Conservation (phyloP, 2,113 vertebrate species). For the Xenotilapia leptura region DNA sequence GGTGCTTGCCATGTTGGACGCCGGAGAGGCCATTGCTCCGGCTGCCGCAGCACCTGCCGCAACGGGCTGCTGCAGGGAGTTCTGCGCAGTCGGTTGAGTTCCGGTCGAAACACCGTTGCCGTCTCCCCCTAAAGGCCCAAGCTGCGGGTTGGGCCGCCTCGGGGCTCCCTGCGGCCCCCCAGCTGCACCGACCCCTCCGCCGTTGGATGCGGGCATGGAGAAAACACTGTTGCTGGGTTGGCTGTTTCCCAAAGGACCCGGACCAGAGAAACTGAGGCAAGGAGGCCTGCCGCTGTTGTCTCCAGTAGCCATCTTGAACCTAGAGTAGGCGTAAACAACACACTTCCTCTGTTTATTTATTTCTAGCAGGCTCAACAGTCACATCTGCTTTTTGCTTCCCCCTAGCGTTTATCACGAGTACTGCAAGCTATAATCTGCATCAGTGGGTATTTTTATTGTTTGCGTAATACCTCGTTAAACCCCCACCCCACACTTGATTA, state of each 20-base stretch:
- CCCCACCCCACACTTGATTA: not conserved
- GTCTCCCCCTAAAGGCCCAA: conserved; percentile 71
- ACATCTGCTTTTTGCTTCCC: not conserved
- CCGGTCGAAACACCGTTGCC: conserved; percentile 63
- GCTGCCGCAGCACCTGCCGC: conserved; percentile 60
- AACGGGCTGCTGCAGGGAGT: conserved; percentile 62
- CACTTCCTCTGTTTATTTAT: conserved; percentile 25
- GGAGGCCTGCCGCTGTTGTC: conserved; percentile 79
- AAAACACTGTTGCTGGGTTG: conserved; percentile 73
- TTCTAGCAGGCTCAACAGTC: not conserved
- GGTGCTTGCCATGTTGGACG: conserved; percentile 65
- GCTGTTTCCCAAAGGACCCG: conserved; percentile 71
- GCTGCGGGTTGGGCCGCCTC: conserved; percentile 71
- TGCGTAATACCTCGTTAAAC: not conserved
- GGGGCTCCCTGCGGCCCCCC: conserved; percentile 55
- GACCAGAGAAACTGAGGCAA: conserved; percentile 70
- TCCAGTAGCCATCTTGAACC: conserved; percentile 84
- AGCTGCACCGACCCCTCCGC: conserved; percentile 50
- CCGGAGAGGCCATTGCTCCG: conserved; percentile 58
- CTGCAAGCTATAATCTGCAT: not conserved
- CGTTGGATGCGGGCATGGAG: conserved; percentile 68
- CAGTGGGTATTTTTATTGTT: not conserved
- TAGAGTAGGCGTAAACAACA: conserved; percentile 67
- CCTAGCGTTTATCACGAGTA: not conserved
- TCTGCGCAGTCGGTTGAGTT: conserved; percentile 64